Evolutionary conservation across 2,113 vertebrate genomes (phyloP).

Genomic region (Zeus faber): DNA sequence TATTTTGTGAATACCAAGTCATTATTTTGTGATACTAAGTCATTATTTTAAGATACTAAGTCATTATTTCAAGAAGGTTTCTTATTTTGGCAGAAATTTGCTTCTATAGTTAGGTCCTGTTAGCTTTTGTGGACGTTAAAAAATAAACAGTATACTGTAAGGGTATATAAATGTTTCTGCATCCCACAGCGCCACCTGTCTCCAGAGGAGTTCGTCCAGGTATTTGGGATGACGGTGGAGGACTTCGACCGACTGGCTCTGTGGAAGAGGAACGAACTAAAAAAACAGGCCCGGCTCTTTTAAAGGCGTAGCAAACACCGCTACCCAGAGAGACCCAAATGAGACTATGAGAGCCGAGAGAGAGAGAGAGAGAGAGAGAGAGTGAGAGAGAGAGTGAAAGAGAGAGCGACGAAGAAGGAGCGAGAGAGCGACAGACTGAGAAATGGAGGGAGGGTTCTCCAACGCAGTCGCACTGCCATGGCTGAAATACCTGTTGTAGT

Average conservation of each 20-base stretch:
- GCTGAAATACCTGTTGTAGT: conserved; percentile 60
- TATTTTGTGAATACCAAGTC: too few species aligned
- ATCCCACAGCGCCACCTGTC: conserved; percentile 88
- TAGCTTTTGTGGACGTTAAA: too few species aligned
- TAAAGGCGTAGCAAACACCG: conserved; percentile 64
- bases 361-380: conserved; percentile 1
- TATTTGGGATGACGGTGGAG: conserved; percentile 94
- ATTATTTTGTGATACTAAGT: too few species aligned
- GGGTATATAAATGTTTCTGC: background rate
- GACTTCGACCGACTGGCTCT: conserved; percentile 97
- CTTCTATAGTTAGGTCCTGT: too few species aligned
- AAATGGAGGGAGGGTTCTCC: too few species aligned
- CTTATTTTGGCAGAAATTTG: too few species aligned
- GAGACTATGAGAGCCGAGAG: conserved; percentile 27
- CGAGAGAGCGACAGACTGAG: too few species aligned
- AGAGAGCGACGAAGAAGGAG: conserved; percentile 1
- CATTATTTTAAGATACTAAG: too few species aligned
- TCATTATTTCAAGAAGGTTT: too few species aligned
- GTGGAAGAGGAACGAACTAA: conserved; percentile 98
- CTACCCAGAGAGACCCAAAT: background rate
- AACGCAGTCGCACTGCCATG: conserved; percentile 65
- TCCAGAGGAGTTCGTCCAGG: conserved; percentile 93
- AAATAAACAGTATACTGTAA: background rate
- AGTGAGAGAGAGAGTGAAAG: background rate
- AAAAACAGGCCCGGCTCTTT: conserved; percentile 97